Evolutionary conservation across 2,113 vertebrate genomes (phyloP).

Genomic region (Ictalurus punctatus): DNA sequence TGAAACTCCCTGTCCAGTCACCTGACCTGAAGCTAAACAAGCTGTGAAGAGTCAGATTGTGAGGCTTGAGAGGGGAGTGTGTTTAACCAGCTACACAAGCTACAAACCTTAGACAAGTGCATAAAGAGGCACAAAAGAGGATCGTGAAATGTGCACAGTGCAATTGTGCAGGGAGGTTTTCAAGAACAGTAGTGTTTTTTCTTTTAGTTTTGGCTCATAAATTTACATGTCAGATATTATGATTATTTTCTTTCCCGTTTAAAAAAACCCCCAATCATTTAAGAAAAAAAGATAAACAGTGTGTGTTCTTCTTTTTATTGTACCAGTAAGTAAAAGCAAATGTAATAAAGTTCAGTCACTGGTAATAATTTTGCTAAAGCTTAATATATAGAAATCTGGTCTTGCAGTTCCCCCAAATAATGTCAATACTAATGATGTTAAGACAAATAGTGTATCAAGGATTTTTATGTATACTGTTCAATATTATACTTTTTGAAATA

Average conservation of each 20-base stretch:
- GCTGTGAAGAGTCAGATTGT: neutral
- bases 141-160: neutral
- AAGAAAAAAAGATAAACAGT: neutral
- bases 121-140: constrained; percentile 1
- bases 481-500: neutral
- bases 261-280: no score
- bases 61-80: neutral
- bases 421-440: neutral
- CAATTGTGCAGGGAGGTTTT: neutral
- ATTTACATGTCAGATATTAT: neutral
- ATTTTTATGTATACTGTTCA: neutral
- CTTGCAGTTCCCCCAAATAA: neutral
- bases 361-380: neutral
- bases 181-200: neutral
- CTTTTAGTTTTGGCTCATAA: neutral
- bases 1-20: neutral
- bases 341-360: neutral
- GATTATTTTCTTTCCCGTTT: no score
- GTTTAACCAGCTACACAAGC: constrained; percentile 2
- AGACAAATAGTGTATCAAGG: neutral
- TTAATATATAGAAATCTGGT: neutral
- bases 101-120: neutral
- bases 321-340: neutral
- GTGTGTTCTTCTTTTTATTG: neutral
- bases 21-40: neutral